Base-by-base conservation (phyloP, 2,888 invertebrate species). In the Cantharis rufa region DNA sequence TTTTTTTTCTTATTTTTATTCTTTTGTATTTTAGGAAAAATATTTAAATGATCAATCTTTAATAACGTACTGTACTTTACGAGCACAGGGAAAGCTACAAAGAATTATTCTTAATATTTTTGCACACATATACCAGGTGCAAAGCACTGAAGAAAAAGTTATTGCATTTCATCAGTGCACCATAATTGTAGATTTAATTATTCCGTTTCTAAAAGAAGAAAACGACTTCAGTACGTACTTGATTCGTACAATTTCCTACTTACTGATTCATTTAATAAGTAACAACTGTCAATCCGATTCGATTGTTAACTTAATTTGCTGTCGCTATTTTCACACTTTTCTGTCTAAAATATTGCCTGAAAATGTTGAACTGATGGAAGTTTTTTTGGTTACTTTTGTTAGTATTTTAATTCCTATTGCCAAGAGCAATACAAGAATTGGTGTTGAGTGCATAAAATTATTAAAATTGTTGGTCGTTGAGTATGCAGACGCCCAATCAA, bases 151-250 rank as follows among this genome's bases (percentile, higher is more conserved):
- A 80, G 89, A 90, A 63, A 92, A 91, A 85, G 83, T 91, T 1
- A 85, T 90, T 72, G 87, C 89, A 13, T 87, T 94, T 62, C 90
- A 92, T 82, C 89, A 91, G 0, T 93, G 91, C 80, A 84, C 90
- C 3, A 89, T 89, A 1, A 90, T 93, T 78, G 86, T 87, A 18
- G 83, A 90, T 10, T 86, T 89, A 18, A 84, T 89, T 48, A 83
- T 90, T 1, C 87, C 89, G 0, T 82, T 84, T 18, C 78, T 90
- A 7, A 78, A 83, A 2, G 68, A 88, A n/a, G 84, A 87, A 5
- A 84, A 88, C 69, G 82, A 87, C 1, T 88, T 92, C n/a, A 89
- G 90, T 9, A 86, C 88, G 0, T 92, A 91, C 80, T 84, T 93
- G 13, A 88, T 91, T 62, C 89, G 91, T 81, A 92, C 91, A 81